Conservation (phyloP, 2,888 invertebrate species). For the Lissonota sp. region DNA sequence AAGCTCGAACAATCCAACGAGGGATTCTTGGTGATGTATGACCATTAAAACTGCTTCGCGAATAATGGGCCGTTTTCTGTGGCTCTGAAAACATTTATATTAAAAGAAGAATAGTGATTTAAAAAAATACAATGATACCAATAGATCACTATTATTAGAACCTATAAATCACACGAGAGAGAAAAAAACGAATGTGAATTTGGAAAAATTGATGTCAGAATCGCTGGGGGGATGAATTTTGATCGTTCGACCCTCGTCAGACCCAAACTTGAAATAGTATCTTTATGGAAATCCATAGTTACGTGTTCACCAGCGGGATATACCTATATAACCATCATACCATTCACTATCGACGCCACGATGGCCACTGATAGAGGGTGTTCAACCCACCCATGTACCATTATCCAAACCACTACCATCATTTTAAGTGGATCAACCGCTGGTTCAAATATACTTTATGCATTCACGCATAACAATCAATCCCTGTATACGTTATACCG, state of each 20-base stretch:
- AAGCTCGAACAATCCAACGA: too few relatives aligned
- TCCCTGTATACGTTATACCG: not conserved
- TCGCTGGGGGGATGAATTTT: constrained; percentile 5
- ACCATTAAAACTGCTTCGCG: not conserved
- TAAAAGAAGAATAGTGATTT: not conserved
- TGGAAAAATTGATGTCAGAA: not conserved
- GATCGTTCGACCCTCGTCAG: constrained; percentile 6
- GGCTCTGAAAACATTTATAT: not conserved
- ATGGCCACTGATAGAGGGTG: constrained; percentile 37
- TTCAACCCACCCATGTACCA: constrained; percentile 39
- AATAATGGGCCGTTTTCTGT: not conserved
- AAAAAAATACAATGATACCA: not conserved
- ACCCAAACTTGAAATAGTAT: constrained; percentile 32
- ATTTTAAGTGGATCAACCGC: constrained; percentile 56
- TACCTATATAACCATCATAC: constrained; percentile 21
- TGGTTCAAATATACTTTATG: constrained; percentile 38
- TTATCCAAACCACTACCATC: constrained; percentile 33
- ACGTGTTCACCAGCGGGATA: constrained; percentile 18
- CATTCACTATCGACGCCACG: constrained; percentile 8
- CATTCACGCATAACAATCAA: constrained; percentile 17
- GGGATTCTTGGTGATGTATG: too few relatives aligned
- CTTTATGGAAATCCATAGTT: constrained; percentile 44
- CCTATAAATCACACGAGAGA: not conserved
- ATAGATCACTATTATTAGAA: too few relatives aligned
- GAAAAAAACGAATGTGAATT: not conserved